Conservation (phyloP, 2,113 vertebrate genomes). For the Tyto alba region DNA sequence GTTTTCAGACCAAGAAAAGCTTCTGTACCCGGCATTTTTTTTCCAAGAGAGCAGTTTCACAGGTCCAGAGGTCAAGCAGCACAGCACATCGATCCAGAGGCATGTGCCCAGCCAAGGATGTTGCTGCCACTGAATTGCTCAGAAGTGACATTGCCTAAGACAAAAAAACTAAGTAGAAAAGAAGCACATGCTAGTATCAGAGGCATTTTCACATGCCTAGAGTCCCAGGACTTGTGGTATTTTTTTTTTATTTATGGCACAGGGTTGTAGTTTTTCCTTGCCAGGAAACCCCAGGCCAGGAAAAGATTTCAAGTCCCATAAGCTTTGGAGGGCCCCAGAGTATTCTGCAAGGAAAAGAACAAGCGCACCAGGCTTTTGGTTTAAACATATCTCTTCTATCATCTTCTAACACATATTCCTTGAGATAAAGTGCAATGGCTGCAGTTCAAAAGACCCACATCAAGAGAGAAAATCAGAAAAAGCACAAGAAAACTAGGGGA, state of each 20-base stretch:
- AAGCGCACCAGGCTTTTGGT: background rate
- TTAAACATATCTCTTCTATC: background rate
- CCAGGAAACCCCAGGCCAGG: background rate
- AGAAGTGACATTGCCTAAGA: background rate
- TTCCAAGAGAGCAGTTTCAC: slow-evolving; percentile 70
- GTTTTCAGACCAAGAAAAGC: background rate
- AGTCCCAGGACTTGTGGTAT: background rate
- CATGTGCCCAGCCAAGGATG: slow-evolving; percentile 1
- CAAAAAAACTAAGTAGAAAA: background rate
- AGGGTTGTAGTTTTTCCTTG: background rate
- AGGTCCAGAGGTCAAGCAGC: slow-evolving; percentile 76
- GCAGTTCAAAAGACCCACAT: background rate
- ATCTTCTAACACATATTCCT: background rate
- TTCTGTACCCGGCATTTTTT: slow-evolving; percentile 73
- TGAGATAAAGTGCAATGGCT: background rate
- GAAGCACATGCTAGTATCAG: background rate
- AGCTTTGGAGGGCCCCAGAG: background rate
- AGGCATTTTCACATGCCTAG: background rate
- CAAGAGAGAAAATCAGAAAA: background rate
- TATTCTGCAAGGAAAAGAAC: background rate
- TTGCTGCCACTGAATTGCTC: background rate
- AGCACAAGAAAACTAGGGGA: background rate
- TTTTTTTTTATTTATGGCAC: background rate
- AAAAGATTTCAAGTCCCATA: background rate
- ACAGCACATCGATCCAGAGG: slow-evolving; percentile 61